phyloP scores from a whole-genome alignment of 2,888 invertebrate genomes.

The Drosophila kokeensis region DNA sequence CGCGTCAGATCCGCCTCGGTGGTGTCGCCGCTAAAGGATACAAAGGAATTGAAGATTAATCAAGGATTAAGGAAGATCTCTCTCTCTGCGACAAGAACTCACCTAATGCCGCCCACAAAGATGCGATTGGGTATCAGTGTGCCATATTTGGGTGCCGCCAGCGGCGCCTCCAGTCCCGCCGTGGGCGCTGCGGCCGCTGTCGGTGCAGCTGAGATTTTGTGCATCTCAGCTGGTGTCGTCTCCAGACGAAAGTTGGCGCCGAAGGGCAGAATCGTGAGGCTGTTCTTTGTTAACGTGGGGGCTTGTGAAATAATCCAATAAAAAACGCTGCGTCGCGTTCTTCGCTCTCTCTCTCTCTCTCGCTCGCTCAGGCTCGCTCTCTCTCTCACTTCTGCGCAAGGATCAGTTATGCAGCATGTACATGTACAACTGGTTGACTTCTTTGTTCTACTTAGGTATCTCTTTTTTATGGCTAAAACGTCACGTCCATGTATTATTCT shows the following conservation, averaged over 20 bases:
- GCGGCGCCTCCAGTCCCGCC: constrained; percentile 84
- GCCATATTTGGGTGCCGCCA: constrained; percentile 88
- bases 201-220: constrained; percentile 83
- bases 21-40: constrained; percentile 88
- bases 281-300: constrained; percentile 50
- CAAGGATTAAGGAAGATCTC: background rate
- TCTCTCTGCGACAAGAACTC: constrained; percentile 23
- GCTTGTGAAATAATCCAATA: constrained; percentile 24
- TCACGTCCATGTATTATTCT: constrained; percentile 16
- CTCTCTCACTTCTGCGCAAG: constrained; percentile 1
- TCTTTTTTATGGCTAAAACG: constrained; percentile 9
- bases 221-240: constrained; percentile 83
- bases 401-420: constrained; percentile 22
- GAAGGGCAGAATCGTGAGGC: constrained; percentile 83
- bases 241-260: constrained; percentile 82
- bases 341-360: background rate
- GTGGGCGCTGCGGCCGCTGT: constrained; percentile 81
- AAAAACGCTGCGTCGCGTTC: constrained; percentile 6
- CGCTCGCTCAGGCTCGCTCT: background rate
- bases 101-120: constrained; percentile 97
- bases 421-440: constrained; percentile 16
- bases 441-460: background rate
- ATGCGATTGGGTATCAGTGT: constrained; percentile 97
- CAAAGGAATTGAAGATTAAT: background rate
- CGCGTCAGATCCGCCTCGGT: constrained; percentile 96